These are phyloP conservation scores for Mormyrops boulengeri DNA, from an alignment of 2,797 vertebrate genomes.

Conservation along the genomic window DNA sequence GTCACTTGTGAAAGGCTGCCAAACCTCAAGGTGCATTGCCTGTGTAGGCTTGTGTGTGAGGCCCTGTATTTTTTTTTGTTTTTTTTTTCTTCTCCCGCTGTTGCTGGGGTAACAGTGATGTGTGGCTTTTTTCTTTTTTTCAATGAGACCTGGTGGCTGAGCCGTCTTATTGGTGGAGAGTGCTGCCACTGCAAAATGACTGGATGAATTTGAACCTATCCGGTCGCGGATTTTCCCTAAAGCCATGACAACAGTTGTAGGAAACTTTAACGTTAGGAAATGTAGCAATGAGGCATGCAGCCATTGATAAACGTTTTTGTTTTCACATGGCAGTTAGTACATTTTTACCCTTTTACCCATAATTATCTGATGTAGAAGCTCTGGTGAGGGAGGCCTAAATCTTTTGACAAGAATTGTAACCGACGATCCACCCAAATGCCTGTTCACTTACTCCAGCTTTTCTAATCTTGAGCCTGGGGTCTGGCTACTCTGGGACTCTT, in stretches of 20 bases:
- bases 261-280: neutral
- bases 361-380: neutral
- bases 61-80: conserved; percentile 41
- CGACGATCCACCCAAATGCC: neutral
- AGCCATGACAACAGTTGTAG: conserved; percentile 14
- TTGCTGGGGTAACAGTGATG: conserved; percentile 58
- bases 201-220: conserved; percentile 4
- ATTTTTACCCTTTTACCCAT: neutral
- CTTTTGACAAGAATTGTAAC: neutral
- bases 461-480: neutral
- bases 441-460: neutral
- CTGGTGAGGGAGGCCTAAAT: neutral
- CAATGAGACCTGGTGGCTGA: conserved; percentile 35
- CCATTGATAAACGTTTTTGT: neutral
- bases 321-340: neutral
- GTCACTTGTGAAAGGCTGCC: conserved; percentile 36
- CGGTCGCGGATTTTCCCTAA: neutral
- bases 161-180: conserved; percentile 46
- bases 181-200: conserved; percentile 45
- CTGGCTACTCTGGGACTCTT: neutral
- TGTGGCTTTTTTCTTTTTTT: conserved; percentile 15
- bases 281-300: neutral
- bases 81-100: neutral
- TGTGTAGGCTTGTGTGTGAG: conserved; percentile 59
- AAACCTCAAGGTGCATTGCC: conserved; percentile 54